A percentile compares a stretch with the other conserved stretches of the same genome.
Conservation (phyloP, 1,140 invertebrate genomes). For the Meloidogyne exigua region DNA sequence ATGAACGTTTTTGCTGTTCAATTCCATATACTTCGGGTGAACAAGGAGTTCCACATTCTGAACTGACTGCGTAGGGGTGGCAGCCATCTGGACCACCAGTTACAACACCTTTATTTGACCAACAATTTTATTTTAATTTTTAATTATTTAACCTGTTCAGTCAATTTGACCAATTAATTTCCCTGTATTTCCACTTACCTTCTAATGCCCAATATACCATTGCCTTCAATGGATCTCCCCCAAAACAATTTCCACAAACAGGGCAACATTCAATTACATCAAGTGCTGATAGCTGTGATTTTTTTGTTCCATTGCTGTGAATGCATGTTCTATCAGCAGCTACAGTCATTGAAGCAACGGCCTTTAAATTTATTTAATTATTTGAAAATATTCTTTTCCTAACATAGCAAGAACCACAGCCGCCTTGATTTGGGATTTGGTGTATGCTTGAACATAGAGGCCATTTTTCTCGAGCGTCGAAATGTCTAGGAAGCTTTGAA, state of each 20-base stretch:
- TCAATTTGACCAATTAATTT: background rate
- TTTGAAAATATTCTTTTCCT: slow-evolving; percentile 31
- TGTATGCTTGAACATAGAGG: slow-evolving; percentile 43
- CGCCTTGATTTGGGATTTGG: slow-evolving; percentile 65
- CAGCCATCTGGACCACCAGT: slow-evolving; percentile 62
- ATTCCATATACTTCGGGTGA: slow-evolving; percentile 55
- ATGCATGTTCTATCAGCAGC: slow-evolving; percentile 62
- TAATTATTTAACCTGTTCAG: no score
- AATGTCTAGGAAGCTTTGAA: slow-evolving; percentile 33
- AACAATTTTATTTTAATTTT: no score
- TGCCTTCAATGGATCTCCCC: slow-evolving; percentile 60
- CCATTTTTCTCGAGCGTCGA: slow-evolving; percentile 53
- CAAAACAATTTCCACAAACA: slow-evolving; percentile 62
- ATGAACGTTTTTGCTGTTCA: slow-evolving; percentile 50
- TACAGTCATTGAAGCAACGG: slow-evolving; percentile 57
- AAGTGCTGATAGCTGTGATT: slow-evolving; percentile 45
- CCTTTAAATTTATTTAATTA: slow-evolving; percentile 35
- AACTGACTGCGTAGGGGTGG: slow-evolving; percentile 51
- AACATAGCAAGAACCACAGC: slow-evolving; percentile 69
- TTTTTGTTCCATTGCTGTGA: slow-evolving; percentile 57
- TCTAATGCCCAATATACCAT: slow-evolving; percentile 55
- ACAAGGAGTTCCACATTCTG: slow-evolving; percentile 59
- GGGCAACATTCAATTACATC: slow-evolving; percentile 59
- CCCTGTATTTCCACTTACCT: slow-evolving; percentile 12
- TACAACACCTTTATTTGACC: slow-evolving; percentile 54